Evolutionary conservation across 2,113 vertebrate genomes (phyloP).

Genomic region (Tricholaema leucomelas): DNA sequence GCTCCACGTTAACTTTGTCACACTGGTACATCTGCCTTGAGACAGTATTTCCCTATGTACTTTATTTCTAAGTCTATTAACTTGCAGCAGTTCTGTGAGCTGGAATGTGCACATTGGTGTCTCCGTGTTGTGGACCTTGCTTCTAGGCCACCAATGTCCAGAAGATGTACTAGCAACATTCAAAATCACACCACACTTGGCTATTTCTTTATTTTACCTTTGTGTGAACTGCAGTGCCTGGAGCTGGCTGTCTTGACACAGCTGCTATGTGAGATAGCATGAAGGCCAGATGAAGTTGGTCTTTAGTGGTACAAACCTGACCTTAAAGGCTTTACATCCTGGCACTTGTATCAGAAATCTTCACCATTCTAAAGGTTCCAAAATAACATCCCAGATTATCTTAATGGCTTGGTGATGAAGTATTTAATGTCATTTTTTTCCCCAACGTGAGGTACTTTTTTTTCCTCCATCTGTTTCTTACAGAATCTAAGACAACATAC

Average conservation of each 20-base stretch:
- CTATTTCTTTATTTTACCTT: not conserved
- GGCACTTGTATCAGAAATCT: not conserved
- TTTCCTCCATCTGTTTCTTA: not conserved
- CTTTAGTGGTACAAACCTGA: not conserved
- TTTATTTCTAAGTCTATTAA: not conserved
- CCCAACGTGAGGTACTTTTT: not conserved
- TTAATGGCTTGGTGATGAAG: not conserved
- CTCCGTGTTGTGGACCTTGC: not conserved
- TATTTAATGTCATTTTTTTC: not conserved
- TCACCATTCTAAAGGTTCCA: not conserved
- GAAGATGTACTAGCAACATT: not conserved
- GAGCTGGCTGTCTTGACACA: not conserved
- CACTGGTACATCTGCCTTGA: fast-evolving
- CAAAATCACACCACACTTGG: not conserved
- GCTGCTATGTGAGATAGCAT: fast-evolving
- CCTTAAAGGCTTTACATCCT: not conserved
- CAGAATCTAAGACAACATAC: not conserved
- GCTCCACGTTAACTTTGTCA: not conserved
- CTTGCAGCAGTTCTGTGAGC: not conserved
- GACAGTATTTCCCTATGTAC: not conserved
- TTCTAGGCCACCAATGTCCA: not conserved
- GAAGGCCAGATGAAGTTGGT: not conserved
- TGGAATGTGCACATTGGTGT: not conserved
- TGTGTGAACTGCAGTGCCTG: not conserved
- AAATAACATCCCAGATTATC: not conserved